phyloP scores from a whole-genome alignment of 2,888 invertebrate species.

The Drosophila silvestris region DNA sequence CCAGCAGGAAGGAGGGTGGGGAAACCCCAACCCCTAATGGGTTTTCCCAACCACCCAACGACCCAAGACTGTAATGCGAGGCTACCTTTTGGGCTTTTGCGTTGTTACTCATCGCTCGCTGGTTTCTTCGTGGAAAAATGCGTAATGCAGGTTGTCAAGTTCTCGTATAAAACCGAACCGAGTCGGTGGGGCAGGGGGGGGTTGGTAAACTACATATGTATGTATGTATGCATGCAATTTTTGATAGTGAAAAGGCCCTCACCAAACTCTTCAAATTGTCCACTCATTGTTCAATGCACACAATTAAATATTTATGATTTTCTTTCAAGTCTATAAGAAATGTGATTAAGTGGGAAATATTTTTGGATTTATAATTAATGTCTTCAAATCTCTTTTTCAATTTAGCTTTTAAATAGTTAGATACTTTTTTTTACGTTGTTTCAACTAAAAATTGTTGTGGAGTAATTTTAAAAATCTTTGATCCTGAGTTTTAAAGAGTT shows the following conservation, averaged over 20 bases:
- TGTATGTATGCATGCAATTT: neutral
- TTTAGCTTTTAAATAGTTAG: neutral
- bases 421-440: neutral
- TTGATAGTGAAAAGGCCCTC: neutral
- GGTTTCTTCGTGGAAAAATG: slow-evolving; percentile 23
- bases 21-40: slow-evolving; percentile 37
- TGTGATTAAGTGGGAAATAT: neutral
- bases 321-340: neutral
- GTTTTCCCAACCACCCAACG: slow-evolving; percentile 66
- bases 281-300: slow-evolving; percentile 19
- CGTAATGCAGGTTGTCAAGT: slow-evolving; percentile 57
- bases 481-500: neutral
- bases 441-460: neutral
- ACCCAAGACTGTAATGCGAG: slow-evolving; percentile 2
- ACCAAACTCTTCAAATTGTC: slow-evolving; percentile 7
- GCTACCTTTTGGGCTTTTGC: slow-evolving; percentile 50
- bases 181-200: neutral
- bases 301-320: neutral
- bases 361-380: neutral
- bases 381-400: neutral
- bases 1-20: neutral
- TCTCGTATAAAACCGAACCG: neutral
- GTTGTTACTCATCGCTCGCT: slow-evolving; percentile 40
- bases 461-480: neutral
- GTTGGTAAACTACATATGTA: slow-evolving; percentile 9